Conservation (phyloP, 2,113 vertebrate genomes). For the Heterotis niloticus region DNA sequence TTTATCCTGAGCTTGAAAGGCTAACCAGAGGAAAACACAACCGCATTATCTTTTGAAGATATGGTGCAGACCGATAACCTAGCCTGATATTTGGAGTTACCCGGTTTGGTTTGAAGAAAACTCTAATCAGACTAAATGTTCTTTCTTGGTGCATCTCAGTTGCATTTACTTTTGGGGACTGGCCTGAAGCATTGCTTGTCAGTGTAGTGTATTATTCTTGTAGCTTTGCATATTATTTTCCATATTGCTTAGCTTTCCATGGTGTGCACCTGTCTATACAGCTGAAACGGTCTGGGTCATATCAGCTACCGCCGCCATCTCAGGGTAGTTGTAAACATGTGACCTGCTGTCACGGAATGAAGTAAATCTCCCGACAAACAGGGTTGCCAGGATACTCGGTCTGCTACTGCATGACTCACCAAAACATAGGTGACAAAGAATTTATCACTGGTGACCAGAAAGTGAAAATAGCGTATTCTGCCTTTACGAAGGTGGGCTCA, state of each 20-base stretch:
- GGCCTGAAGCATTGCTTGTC: background rate
- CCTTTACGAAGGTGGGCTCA: background rate
- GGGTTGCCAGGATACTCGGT: background rate
- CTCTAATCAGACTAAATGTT: background rate
- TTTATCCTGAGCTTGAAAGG: constrained; percentile 12
- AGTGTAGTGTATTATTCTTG: background rate
- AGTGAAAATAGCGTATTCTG: too few species aligned
- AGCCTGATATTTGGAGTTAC: background rate
- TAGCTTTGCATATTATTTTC: background rate
- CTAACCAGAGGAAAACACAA: constrained; percentile 2
- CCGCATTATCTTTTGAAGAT: constrained; percentile 10
- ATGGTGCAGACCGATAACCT: constrained; percentile 1
- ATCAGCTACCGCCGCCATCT: background rate
- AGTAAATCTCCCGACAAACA: background rate
- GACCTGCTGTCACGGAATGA: background rate
- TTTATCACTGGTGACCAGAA: background rate
- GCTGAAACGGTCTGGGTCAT: background rate
- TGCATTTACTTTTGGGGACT: background rate
- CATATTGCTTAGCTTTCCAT: background rate
- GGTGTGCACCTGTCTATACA: background rate
- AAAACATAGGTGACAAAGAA: background rate
- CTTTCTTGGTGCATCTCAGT: background rate
- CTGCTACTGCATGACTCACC: background rate
- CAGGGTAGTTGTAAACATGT: background rate
- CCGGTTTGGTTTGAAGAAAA: background rate